Conservation (phyloP, 2,113 vertebrate species). For the Elephas maximus region DNA sequence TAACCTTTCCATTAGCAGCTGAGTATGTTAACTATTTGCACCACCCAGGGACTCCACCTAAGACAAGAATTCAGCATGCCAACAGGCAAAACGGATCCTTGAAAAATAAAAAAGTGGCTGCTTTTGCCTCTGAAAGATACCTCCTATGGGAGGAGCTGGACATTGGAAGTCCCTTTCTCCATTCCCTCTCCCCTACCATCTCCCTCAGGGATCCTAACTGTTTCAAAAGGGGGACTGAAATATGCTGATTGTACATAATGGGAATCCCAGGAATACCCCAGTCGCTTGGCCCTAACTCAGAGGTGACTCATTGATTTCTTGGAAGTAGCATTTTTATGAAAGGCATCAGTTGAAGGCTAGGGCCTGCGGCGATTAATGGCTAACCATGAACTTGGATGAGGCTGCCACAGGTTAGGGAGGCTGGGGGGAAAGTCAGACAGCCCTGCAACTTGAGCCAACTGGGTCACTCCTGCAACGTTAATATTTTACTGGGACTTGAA, state of each 20-base stretch:
- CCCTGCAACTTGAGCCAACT: constrained; percentile 39
- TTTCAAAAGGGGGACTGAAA: not conserved
- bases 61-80: constrained; percentile 60
- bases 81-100: constrained; percentile 60
- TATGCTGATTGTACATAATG: not conserved
- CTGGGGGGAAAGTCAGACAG: not conserved
- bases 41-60: not conserved
- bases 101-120: constrained; percentile 17
- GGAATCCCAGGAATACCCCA: constrained; percentile 4
- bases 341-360: not conserved
- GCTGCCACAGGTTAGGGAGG: not conserved
- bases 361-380: not conserved
- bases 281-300: not conserved
- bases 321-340: constrained; percentile 54
- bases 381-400: not conserved
- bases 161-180: not conserved
- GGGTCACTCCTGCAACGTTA: not conserved
- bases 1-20: not conserved
- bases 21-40: not conserved
- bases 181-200: not conserved
- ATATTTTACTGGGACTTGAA: constrained; percentile 51
- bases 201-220: not conserved
- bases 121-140: not conserved
- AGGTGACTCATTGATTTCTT: not conserved
- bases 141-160: not conserved